These are phyloP conservation scores for Keiferia lycopersicella DNA, from an alignment of 2,888 invertebrate genomes.

Conservation along the genomic window DNA sequence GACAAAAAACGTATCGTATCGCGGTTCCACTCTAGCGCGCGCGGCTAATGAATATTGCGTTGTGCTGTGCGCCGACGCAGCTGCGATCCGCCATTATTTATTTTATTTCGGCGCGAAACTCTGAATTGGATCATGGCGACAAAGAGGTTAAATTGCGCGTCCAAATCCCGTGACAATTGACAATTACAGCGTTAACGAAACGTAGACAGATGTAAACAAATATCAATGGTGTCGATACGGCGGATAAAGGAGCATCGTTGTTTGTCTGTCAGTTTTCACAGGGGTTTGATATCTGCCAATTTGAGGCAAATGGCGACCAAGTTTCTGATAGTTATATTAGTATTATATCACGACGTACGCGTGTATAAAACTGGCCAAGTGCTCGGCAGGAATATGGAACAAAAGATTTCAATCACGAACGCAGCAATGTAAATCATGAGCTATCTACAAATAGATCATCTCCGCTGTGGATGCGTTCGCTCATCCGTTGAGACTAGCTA, in stretches of 20 bases:
- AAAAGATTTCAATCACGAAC: slow-evolving; percentile 34
- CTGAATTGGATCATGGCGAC: slow-evolving; percentile 76
- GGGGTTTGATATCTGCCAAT: background rate
- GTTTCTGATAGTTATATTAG: background rate
- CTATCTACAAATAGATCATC: slow-evolving; percentile 54
- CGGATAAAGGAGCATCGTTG: slow-evolving; percentile 42
- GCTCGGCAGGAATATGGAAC: slow-evolving; percentile 28
- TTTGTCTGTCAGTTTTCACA: slow-evolving; percentile 28
- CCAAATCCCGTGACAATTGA: slow-evolving; percentile 76
- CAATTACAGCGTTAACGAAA: slow-evolving; percentile 64
- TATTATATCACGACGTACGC: background rate
- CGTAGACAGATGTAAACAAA: slow-evolving; percentile 77
- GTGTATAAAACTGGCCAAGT: slow-evolving; percentile 14
- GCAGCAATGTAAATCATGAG: slow-evolving; percentile 37
- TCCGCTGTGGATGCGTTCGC: slow-evolving; percentile 42
- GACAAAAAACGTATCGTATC: slow-evolving; percentile 77
- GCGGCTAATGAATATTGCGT: slow-evolving; percentile 68
- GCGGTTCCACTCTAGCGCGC: slow-evolving; percentile 78
- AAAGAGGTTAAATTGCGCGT: slow-evolving; percentile 79
- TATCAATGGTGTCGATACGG: slow-evolving; percentile 52
- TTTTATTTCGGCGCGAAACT: slow-evolving; percentile 78
- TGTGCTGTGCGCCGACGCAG: slow-evolving; percentile 70
- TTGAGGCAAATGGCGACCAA: slow-evolving; percentile 3
- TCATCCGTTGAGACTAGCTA: slow-evolving; percentile 42
- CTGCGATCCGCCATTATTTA: slow-evolving; percentile 78